Evolutionary conservation across 1,140 invertebrate species (phyloP).

Genomic region (Achroia grisella): DNA sequence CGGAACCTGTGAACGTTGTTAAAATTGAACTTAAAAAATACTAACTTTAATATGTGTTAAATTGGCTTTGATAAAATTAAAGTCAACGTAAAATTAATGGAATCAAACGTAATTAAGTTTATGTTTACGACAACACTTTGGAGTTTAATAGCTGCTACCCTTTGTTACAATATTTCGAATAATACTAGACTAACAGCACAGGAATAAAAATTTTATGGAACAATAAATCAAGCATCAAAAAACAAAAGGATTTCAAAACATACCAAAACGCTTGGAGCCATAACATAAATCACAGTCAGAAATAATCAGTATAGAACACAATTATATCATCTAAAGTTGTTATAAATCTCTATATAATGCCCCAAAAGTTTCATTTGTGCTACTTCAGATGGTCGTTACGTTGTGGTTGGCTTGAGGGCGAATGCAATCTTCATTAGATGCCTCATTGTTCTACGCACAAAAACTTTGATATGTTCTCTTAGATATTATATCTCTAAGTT

Average conservation of each 20-base stretch:
- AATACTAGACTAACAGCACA: too few species aligned
- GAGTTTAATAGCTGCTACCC: too few species aligned
- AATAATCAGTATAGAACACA: conserved; percentile 41
- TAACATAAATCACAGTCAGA: conserved; percentile 52
- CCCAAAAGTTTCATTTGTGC: conserved; percentile 41
- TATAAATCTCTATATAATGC: conserved; percentile 67
- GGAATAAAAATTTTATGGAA: not conserved
- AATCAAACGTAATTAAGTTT: too few species aligned
- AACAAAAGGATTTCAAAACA: conserved; percentile 15
- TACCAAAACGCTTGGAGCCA: conserved; percentile 32
- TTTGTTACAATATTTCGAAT: too few species aligned
- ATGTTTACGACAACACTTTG: too few species aligned
- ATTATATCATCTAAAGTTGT: conserved; percentile 50
- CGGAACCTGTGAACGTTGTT: too few species aligned
- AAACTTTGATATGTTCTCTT: not conserved
- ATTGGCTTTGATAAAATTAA: too few species aligned
- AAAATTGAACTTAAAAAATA: too few species aligned
- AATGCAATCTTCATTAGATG: conserved; percentile 65
- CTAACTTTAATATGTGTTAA: too few species aligned
- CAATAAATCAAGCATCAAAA: conserved; percentile 2
- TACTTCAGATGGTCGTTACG: conserved; percentile 68
- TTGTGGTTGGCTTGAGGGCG: conserved; percentile 28
- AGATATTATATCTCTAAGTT: too few species aligned
- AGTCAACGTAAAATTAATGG: too few species aligned
- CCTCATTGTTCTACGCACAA: conserved; percentile 27